Conservation (phyloP, 2,888 invertebrate species). For the Drosophila neotestacea region DNA sequence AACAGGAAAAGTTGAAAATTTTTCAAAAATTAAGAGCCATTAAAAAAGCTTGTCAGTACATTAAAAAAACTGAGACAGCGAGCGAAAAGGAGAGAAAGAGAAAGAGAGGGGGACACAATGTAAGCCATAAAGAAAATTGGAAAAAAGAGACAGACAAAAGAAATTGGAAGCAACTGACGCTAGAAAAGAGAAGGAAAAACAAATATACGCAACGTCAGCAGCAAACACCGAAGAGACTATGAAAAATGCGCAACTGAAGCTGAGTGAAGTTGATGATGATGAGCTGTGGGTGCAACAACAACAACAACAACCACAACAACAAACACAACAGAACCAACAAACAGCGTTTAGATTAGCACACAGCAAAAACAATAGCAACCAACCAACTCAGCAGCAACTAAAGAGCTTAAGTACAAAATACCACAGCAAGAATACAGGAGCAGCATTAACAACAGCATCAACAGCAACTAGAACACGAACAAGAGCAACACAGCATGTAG, state of each 20-base stretch:
- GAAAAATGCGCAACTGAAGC: conserved; percentile 82
- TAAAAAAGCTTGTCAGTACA: conserved; percentile 33
- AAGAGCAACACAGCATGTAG: conserved; percentile 64
- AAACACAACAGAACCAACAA: conserved; percentile 40
- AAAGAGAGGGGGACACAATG: conserved; percentile 49
- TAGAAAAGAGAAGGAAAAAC: conserved; percentile 15
- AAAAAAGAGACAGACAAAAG: conserved; percentile 25
- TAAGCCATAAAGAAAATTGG: conserved; percentile 40
- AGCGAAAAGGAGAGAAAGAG: not conserved
- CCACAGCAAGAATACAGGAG: conserved; percentile 48
- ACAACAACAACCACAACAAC: conserved; percentile 35
- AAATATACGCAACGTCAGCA: conserved; percentile 71
- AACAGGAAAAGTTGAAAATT: conserved; percentile 36
- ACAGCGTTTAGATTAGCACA: conserved; percentile 52
- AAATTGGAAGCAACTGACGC: conserved; percentile 40
- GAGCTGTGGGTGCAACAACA: conserved; percentile 63
- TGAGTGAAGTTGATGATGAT: conserved; percentile 75
- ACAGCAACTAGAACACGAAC: conserved; percentile 43
- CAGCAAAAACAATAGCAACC: conserved; percentile 46
- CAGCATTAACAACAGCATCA: conserved; percentile 45
- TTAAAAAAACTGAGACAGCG: conserved; percentile 6
- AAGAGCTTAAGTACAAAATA: conserved; percentile 77
- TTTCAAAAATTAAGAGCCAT: conserved; percentile 51
- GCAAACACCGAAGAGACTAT: conserved; percentile 81
- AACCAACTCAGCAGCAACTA: conserved; percentile 68